Evolutionary conservation across 2,113 vertebrate species (phyloP), one percentile per base, ranked within the genome.

Genomic region (Lagopus muta): DNA sequence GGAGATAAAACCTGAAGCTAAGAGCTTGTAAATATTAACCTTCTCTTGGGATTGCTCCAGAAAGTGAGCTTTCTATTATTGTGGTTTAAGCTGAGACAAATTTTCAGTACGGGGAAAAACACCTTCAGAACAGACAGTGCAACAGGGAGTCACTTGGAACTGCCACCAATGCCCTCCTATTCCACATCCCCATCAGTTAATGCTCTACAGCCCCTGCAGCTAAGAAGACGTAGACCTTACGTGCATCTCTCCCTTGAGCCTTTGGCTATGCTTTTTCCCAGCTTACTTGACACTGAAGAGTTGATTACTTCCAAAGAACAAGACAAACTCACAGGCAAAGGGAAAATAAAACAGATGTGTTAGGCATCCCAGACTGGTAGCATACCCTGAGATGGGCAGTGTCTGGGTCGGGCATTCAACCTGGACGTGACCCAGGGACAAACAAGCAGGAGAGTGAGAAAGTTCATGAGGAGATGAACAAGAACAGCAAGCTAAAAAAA

Each of bases 1-100:
- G 84, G 62, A 93, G 77, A 89, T 80, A 94, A 94, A 94, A 91
- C 66, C n/a, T 69, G 61, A 95, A 90, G 65, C 42, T 91, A 79
- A 92, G 83, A 82, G 80, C 74, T 71, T 91, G 88, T 60, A 90
- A 96, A 94, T 87, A 88, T 67, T 67, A 92, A 93, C 47, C 19
- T 85, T 76, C n/a, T 14, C 61, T 85, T 86, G 78, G 86, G 73
- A 93, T 67, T 6, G 1, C 86, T 94, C 66, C 83, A 75, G 85
- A 86, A 94, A 38, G 82, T 65, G 75, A 95, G 86, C 43, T 88
- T 69, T 84, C 91, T 86, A 76, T 90, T 94, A 87, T 2, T 1
- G 67, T 82, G 83, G 69, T 90, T 95, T 95, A 78, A 92, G 82
- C 62, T 64, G 58, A 94, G 88, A 84, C 42, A 90, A 89, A 86